These are phyloP conservation scores for Mormyrus proboscirostris DNA, from an alignment of 2,797 vertebrate species.

Conservation along the genomic window DNA sequence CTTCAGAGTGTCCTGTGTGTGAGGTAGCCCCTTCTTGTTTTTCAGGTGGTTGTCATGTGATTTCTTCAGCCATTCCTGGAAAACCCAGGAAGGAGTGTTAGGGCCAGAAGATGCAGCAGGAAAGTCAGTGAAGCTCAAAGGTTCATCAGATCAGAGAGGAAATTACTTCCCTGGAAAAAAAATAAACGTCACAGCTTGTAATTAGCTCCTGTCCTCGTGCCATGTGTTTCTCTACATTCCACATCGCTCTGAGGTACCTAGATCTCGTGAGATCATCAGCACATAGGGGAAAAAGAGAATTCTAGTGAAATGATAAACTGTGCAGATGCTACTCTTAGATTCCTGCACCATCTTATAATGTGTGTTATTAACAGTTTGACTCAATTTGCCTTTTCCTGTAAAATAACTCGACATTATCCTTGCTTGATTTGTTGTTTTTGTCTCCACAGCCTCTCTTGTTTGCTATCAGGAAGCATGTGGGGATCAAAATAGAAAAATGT, in stretches of 20 bases:
- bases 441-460: background rate
- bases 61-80: conserved; percentile 37
- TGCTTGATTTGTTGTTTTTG: background rate
- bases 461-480: background rate
- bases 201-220: background rate
- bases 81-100: background rate
- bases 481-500: background rate
- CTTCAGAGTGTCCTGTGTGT: conserved; percentile 41
- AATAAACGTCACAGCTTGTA: background rate
- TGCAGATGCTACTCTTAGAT: background rate
- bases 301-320: background rate
- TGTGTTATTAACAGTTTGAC: background rate
- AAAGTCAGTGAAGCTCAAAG: background rate
- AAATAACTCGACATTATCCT: background rate
- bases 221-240: background rate
- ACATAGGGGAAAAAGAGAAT: background rate
- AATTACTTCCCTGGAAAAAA: background rate
- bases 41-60: conserved; percentile 45
- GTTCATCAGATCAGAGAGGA: background rate
- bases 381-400: background rate
- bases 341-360: background rate
- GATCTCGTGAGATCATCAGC: background rate
- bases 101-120: background rate
- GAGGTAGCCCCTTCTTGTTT: conserved; percentile 39
- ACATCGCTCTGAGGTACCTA: background rate